Conservation (phyloP, 2,797 vertebrate species). For the Erethizon dorsatum region DNA sequence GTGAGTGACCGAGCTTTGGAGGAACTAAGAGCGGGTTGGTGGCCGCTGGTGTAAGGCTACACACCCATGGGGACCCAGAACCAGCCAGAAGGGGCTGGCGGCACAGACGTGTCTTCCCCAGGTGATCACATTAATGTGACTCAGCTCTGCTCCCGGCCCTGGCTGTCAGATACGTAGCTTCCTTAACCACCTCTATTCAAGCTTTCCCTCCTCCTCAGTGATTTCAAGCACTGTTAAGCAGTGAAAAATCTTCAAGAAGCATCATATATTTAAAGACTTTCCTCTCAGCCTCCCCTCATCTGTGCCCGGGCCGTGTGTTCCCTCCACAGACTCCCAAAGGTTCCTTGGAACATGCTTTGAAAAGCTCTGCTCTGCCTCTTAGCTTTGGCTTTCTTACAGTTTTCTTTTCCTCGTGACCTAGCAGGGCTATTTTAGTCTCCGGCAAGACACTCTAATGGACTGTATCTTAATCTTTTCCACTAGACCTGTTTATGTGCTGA, state of each 20-base stretch:
- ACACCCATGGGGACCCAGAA: neutral
- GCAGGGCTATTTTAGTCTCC: neutral
- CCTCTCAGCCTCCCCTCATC: neutral
- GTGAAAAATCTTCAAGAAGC: neutral
- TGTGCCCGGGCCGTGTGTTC: neutral
- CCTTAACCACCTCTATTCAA: neutral
- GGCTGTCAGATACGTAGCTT: neutral
- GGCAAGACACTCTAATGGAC: neutral
- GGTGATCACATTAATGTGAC: neutral
- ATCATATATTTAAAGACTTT: neutral
- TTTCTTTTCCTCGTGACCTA: neutral
- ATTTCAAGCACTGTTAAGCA: neutral
- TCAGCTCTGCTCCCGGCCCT: neutral
- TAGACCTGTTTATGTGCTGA: neutral
- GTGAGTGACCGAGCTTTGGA: neutral
- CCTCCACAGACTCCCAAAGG: neutral
- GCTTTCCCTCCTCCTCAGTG: neutral
- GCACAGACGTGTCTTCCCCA: neutral
- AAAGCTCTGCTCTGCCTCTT: neutral
- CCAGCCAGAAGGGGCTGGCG: neutral
- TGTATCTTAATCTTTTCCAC: neutral
- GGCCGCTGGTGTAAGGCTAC: neutral
- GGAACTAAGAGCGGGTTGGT: rapidly evolving
- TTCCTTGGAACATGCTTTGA: neutral
- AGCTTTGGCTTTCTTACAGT: neutral